Percentiles rank a stretch among this genome's conserved stretches.
These are phyloP conservation scores for Okapia johnstoni DNA, from an alignment of 2,113 vertebrate species.

Conservation along the genomic window DNA sequence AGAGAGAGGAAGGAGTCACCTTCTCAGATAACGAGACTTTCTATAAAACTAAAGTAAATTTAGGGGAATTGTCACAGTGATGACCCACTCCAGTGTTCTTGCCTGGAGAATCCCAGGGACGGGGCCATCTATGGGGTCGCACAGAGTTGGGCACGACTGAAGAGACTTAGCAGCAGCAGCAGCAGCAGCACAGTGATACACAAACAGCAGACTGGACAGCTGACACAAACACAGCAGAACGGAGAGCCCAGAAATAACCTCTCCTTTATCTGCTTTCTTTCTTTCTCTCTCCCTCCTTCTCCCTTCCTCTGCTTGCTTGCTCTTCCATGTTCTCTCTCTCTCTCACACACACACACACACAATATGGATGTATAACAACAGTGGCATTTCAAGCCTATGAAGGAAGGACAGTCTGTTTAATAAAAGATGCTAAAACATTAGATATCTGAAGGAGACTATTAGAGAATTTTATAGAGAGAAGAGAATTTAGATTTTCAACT, in stretches of 20 bases:
- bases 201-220: neutral
- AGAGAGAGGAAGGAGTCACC: neutral
- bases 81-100: too few species aligned
- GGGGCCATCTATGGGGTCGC: too few species aligned
- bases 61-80: neutral
- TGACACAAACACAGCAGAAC: neutral
- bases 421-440: neutral
- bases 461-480: neutral
- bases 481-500: slow-evolving; percentile 12
- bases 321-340: too few species aligned
- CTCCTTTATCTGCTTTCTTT: neutral
- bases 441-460: neutral
- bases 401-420: neutral
- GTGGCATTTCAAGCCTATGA: neutral
- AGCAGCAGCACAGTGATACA: neutral
- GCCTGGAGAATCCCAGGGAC: too few species aligned
- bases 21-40: neutral
- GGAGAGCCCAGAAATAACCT: neutral
- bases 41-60: slow-evolving; percentile 4
- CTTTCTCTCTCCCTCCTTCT: neutral
- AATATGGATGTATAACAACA: neutral
- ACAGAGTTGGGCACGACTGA: too few species aligned
- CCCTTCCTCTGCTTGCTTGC: accelerated
- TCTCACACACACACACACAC: neutral
- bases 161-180: too few species aligned